Percentiles rank a stretch among this genome's conserved stretches.
phyloP scores from a whole-genome alignment of 2,888 invertebrate genomes.

The Hypercompe scribonia region DNA sequence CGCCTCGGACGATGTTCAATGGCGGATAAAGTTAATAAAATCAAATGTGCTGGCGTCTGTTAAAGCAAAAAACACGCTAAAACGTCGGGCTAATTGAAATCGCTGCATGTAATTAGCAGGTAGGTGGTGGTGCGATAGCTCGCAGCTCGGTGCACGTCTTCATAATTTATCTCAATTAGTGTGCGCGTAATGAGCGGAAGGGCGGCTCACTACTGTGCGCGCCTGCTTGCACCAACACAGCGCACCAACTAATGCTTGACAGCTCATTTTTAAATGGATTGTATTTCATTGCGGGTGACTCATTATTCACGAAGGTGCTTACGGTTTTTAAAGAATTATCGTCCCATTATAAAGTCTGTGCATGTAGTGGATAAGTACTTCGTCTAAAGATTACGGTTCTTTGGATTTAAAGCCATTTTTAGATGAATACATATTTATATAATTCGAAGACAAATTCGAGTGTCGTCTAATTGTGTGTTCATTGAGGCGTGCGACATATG shows the following conservation, averaged over 20 bases:
- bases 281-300: constrained; percentile 34
- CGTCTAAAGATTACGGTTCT: constrained; percentile 6
- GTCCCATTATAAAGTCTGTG: background rate
- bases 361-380: background rate
- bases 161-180: constrained; percentile 86
- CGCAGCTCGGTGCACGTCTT: constrained; percentile 79
- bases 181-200: constrained; percentile 81
- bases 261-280: constrained; percentile 51
- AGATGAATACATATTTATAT: constrained; percentile 12
- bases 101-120: constrained; percentile 81
- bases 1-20: constrained; percentile 57
- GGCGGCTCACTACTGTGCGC: constrained; percentile 60
- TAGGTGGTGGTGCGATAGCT: constrained; percentile 73
- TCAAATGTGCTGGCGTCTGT: constrained; percentile 56
- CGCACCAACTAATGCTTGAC: constrained; percentile 53
- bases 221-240: constrained; percentile 49
- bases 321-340: constrained; percentile 3
- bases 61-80: constrained; percentile 59
- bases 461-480: constrained; percentile 66
- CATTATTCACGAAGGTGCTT: constrained; percentile 6
- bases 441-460: constrained; percentile 46
- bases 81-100: constrained; percentile 75
- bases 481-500: constrained; percentile 61
- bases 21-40: constrained; percentile 62
- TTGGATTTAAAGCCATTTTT: constrained; percentile 14